Percentiles rank a stretch among this genome's conserved stretches.
These are phyloP conservation scores for Agelas oroides DNA, from an alignment of 37 sponge, comb jelly and placozoan genomes.

Conservation along the genomic window DNA sequence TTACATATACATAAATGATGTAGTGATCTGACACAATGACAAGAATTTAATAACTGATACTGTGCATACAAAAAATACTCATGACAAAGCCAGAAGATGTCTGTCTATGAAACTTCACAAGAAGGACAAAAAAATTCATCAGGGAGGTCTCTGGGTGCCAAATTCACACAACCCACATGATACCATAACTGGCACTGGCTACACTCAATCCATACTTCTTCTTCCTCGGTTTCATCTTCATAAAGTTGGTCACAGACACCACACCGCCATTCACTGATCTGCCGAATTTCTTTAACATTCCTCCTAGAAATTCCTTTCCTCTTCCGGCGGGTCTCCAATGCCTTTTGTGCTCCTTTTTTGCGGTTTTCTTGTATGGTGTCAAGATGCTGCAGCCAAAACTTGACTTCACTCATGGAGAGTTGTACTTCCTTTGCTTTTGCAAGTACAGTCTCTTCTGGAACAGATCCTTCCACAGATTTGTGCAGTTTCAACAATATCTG, in stretches of 20 bases:
- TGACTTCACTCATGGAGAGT: conserved; percentile 13
- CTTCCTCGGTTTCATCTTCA: background rate
- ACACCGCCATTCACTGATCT: background rate
- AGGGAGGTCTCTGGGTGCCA: too few relatives aligned
- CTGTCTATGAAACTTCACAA: too few relatives aligned
- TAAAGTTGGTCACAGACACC: background rate
- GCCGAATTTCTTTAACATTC: background rate
- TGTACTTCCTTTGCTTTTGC: background rate
- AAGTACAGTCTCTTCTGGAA: background rate
- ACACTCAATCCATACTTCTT: too few relatives aligned
- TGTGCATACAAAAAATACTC: too few relatives aligned
- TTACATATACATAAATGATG: too few relatives aligned
- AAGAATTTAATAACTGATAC: too few relatives aligned
- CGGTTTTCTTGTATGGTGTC: conserved; percentile 4
- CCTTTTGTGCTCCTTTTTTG: conserved; percentile 28
- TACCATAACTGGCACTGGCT: too few relatives aligned
- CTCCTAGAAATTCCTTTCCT: too few relatives aligned
- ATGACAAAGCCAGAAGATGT: too few relatives aligned
- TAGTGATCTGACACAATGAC: too few relatives aligned
- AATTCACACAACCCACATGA: too few relatives aligned
- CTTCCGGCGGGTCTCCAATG: background rate
- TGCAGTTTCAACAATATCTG: background rate
- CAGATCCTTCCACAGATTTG: background rate
- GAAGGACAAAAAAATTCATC: too few relatives aligned
- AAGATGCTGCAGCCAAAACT: conserved; percentile 24